Base-by-base conservation (phyloP, 2,113 vertebrate species). In the Eptesicus fuscus region DNA sequence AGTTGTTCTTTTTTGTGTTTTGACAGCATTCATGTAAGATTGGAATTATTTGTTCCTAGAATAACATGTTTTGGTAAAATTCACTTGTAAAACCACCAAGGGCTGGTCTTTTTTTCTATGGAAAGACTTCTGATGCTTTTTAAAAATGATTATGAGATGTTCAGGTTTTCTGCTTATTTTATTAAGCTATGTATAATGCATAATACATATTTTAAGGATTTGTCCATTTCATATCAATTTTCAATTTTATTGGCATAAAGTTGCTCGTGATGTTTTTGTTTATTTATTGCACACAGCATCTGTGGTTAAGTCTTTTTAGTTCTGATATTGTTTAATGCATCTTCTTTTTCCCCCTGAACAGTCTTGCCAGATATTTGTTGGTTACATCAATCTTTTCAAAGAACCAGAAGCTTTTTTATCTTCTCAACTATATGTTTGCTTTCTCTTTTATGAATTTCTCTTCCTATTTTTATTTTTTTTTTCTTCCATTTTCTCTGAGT, bases 61-160 rank as follows among this genome's bases (percentile, higher is more conserved):
- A 90, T 74, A 44, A 61, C 90, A 87, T 56, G 32, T 94, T 87
- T 83, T 65, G 18, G 32, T 92, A 47, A 56, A 96, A 78, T 63
- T 94, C 32, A 32, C 32, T 32, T 20, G 9, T 35, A 74, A 90
- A 93, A 73, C 70, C 40, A 73, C n/a, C n/a, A n/a, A n/a, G n/a
- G n/a, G n/a, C 84, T 25, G 1, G 40, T 51, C 32, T 83, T 83
- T 87, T 83, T 69, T 40, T 28, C 80, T 86, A 3, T 87, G 18
- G 67, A 61, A 92, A 82, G 14, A 85, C 70, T 94, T 88, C 53
- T 94, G 32, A 49, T 83, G 25, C 47, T 91, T 95, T 49, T 49
- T 11, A 67, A 73, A 91, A 37, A 78, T 76, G 30, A 63, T 92
- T 91, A 44, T 67, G 79, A 23, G 40, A 61, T 86, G 17, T 25